These are phyloP conservation scores for Planiliza haematocheilus DNA, from an alignment of 2,113 vertebrate genomes.

Conservation along the genomic window DNA sequence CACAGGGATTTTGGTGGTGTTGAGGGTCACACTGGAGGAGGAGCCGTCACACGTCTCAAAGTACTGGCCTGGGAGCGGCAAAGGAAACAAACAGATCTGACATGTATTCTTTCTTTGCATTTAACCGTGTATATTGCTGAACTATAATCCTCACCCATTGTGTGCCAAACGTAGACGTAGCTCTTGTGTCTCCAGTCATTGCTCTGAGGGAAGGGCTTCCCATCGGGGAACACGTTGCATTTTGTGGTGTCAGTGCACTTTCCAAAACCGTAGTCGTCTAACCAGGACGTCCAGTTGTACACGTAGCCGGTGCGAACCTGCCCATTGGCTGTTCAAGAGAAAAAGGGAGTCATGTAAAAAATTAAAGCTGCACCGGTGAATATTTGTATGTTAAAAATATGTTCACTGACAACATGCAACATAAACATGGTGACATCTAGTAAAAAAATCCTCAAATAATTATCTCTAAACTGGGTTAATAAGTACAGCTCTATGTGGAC, in stretches of 20 bases:
- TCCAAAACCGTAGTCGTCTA: slow-evolving; percentile 83
- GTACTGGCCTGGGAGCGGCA: slow-evolving; percentile 88
- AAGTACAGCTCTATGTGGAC: neutral
- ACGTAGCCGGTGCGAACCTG: slow-evolving; percentile 78
- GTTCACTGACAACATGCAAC: neutral
- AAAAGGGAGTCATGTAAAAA: neutral
- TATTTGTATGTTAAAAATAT: neutral
- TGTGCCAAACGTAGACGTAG: slow-evolving; percentile 93
- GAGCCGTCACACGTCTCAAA: slow-evolving; percentile 86
- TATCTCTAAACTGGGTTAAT: neutral
- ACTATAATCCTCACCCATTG: slow-evolving; percentile 83
- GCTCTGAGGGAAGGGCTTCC: slow-evolving; percentile 87
- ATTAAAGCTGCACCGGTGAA: neutral
- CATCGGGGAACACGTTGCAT: slow-evolving; percentile 89
- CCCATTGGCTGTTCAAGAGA: slow-evolving; percentile 76
- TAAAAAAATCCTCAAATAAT: neutral
- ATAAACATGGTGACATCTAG: neutral
- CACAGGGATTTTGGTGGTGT: slow-evolving; percentile 88
- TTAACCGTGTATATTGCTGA: neutral
- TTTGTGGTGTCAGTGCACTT: slow-evolving; percentile 76
- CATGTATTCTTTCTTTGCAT: neutral
- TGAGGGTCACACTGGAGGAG: slow-evolving; percentile 86
- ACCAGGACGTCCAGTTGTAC: slow-evolving; percentile 91
- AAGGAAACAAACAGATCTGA: neutral
- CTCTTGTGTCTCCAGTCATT: slow-evolving; percentile 86